Evolutionary conservation across 2,113 vertebrate species (phyloP), one percentile per base, ranked within the genome.

Genomic region (Cyphomyrus plagiostoma): DNA sequence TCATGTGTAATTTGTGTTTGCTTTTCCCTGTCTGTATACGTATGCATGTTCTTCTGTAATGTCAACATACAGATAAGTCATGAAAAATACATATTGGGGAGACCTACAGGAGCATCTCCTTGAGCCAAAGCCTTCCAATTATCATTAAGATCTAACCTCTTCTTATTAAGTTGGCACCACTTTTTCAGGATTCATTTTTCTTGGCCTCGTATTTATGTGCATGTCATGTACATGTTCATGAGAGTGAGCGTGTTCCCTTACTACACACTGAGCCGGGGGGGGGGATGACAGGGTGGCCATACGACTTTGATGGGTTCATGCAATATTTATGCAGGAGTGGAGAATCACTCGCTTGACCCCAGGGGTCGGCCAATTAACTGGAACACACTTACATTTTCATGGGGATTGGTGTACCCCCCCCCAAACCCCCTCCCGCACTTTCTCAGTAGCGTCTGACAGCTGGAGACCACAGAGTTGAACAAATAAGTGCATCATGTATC

Each of bases 341-440:
- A 96, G 96, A 96, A 96, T 97, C 92, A 91, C 95, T 94, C 53
- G 95, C 95, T 93, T 94, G 96, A 96, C 96, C 97, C 95, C 95
- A n/a, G 91, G 93, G 97, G 97, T 97, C 96, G 91, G 94, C 94
- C 96, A 96, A 97, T 97, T 97, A 97, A 97, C 96, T 96, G 96
- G 84, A 91, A 91, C 92, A 93, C 92, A 91, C 92, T 93, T 91
- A 95, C 95, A 96, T 97, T 96, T 96, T 96, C 96, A 96, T 95
- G 95, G 96, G 94, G 94, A 94, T 95, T 96, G 95, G 96, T 95
- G 95, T 95, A 95, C 95, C 95, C 95, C 95, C 95, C 15, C 52
- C 30, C 30, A n/a, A 56, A 46, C 4, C 58, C 39, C 4, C 10
- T 7, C 56, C 39, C 39, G 39, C 23, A 45, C 62, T 48, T 30